phyloP scores from a whole-genome alignment of 2,888 invertebrate genomes.

The Caenorhabditis macrosperma region DNA sequence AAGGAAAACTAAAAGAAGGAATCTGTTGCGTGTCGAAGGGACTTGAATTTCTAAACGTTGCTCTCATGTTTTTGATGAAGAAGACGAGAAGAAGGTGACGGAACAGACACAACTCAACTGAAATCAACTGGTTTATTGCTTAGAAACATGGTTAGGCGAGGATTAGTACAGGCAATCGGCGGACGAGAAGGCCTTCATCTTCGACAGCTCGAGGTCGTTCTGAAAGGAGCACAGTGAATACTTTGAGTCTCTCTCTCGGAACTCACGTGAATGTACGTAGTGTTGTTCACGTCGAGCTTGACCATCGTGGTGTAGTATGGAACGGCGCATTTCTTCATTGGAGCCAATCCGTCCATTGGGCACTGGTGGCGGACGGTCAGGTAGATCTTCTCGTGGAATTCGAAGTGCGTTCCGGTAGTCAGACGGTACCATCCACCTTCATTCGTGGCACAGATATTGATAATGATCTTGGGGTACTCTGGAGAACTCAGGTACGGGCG shows the following conservation, averaged over 20 bases:
- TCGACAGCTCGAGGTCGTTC: slow-evolving; percentile 30
- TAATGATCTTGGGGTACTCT: slow-evolving; percentile 9
- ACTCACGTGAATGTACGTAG: slow-evolving; percentile 12
- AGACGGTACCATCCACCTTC: slow-evolving; percentile 22
- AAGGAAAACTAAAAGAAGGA: neutral
- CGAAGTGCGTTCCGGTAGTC: slow-evolving; percentile 4
- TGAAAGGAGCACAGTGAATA: slow-evolving; percentile 2
- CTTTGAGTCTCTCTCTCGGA: neutral
- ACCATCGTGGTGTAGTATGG: slow-evolving; percentile 37
- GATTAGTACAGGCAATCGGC: slow-evolving; percentile 40
- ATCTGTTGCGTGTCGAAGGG: slow-evolving; percentile 22
- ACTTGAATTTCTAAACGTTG: slow-evolving; percentile 7
- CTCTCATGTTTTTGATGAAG: slow-evolving; percentile 5
- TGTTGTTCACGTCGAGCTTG: neutral
- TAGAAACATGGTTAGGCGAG: neutral
- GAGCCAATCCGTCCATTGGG: neutral
- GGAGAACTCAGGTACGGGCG: slow-evolving; percentile 28
- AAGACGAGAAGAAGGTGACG: neutral
- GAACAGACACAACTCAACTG: slow-evolving; percentile 13
- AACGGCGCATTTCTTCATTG: slow-evolving; percentile 15
- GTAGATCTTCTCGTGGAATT: neutral
- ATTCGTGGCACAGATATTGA: slow-evolving; percentile 2
- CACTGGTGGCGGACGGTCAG: slow-evolving; percentile 36
- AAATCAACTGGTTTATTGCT: slow-evolving; percentile 23
- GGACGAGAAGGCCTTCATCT: neutral